Evolutionary conservation across 2,888 invertebrate genomes (phyloP).

Genomic region (Drosophila nigritarsus): DNA sequence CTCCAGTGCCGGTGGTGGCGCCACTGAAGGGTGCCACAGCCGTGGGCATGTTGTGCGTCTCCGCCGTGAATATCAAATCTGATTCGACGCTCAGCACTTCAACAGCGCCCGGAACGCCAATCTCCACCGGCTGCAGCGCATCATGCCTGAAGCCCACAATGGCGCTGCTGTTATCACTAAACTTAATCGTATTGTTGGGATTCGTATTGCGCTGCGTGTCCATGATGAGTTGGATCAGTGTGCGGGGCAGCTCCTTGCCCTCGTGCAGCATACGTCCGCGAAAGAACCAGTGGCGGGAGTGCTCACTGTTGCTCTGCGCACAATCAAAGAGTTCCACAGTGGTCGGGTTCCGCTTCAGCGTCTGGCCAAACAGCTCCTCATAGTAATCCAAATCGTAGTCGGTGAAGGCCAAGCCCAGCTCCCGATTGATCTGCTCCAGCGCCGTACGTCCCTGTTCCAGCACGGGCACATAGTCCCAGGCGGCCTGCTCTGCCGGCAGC

Average conservation of each 20-base stretch:
- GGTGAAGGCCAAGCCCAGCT: constrained; percentile 95
- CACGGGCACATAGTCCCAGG: constrained; percentile 94
- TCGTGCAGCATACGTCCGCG: constrained; percentile 95
- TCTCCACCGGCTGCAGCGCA: constrained; percentile 88
- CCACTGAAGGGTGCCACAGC: constrained; percentile 99
- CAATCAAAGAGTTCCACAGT: constrained; percentile 99
- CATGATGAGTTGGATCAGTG: constrained; percentile 96
- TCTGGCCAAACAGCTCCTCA: constrained; percentile 92
- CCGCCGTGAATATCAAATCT: constrained; percentile 98
- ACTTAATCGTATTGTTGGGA: constrained; percentile 97
- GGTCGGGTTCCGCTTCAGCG: constrained; percentile 95
- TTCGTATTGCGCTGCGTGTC: constrained; percentile 94
- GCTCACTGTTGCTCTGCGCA: constrained; percentile 99
- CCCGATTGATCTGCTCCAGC: constrained; percentile 91
- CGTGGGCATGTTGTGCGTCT: constrained; percentile 99
- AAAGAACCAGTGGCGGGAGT: constrained; percentile 99
- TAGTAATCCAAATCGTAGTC: constrained; percentile 97
- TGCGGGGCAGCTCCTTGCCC: constrained; percentile 90
- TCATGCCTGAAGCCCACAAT: constrained; percentile 92
- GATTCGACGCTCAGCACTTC: constrained; percentile 88
- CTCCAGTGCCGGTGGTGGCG: constrained; percentile 98
- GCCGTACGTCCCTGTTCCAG: constrained; percentile 91
- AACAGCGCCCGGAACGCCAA: constrained; percentile 87
- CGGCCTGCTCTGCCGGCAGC: constrained; percentile 88
- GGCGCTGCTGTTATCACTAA: constrained; percentile 98